Evolutionary conservation across 2,113 vertebrate genomes (phyloP), one percentile per base, ranked within the genome.

Genomic region (Phrynocephalus versicolor): DNA sequence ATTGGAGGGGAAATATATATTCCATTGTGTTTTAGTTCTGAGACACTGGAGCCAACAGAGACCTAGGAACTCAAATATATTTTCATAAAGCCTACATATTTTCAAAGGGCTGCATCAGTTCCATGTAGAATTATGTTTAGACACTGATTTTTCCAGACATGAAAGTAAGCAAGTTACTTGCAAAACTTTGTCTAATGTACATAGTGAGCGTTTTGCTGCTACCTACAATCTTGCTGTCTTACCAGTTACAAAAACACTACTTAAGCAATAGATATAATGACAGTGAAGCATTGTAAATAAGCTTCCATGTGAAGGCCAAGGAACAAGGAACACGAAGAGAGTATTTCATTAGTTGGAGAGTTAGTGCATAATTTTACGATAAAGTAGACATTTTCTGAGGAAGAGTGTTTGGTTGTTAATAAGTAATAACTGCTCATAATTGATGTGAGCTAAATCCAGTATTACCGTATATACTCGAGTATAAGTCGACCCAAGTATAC

Each of bases 141-240:
- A 78, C 71, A 30, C 57, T 0, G 0, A 55, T 75, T 83, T 70
- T 0, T 2, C 9, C 75, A 87, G 80, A 19, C 37, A 64, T 6
- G 62, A 57, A 83, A 74, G 37, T 23, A 75, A 83, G 57, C 55
- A 83, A 83, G 57, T 35, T 57, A 65, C 2, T 25, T 23, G 41
- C 57, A 76, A 16, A 65, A 69, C 51, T 75, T 78, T 9, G 21
- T 33, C 55, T 83, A 51, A 51, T 85, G 39, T 21, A 51, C 77
- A 82, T 18, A 27, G n/a, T 70, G 21, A 71, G 39, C 75, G 9
- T 65, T 82, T 70, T 45, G 15, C 69, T 76, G 15, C 57, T 81
- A 2, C 1, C 58, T 90, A 25, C 79, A 2, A 35, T 79, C 67
- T 88, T 84, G 1, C 85, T 87, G 55, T 88, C 51, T 89, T 45